Conservation (phyloP, 2,888 invertebrate species). For the Plebejus anna region DNA sequence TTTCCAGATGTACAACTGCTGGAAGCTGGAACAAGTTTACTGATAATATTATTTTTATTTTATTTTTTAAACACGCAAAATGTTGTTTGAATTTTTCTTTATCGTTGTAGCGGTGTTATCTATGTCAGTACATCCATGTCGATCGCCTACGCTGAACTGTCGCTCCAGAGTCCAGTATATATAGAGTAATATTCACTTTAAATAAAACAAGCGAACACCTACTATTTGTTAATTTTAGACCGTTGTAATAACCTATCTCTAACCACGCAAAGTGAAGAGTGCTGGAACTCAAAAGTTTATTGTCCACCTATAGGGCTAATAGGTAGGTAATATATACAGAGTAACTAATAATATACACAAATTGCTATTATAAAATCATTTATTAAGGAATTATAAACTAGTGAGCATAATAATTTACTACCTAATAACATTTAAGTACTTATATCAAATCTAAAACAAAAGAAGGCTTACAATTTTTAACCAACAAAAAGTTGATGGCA, state of each 20-base stretch:
- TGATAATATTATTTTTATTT: not conserved
- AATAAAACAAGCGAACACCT: constrained; percentile 19
- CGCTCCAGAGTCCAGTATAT: constrained; percentile 13
- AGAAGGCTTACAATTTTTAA: not conserved
- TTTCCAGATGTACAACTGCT: not conserved
- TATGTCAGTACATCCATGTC: constrained; percentile 2
- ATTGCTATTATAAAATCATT: not conserved
- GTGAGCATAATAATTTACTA: constrained; percentile 23
- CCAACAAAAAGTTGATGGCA: not conserved
- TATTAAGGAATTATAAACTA: constrained; percentile 7
- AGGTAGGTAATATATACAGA: too few relatives aligned
- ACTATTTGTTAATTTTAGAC: constrained; percentile 15
- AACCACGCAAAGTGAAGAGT: not conserved
- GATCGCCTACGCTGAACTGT: constrained; percentile 22
- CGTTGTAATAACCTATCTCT: not conserved
- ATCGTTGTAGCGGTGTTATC: not conserved
- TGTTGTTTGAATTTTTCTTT: not conserved
- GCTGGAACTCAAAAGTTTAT: not conserved
- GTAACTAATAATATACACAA: too few relatives aligned
- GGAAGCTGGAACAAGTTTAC: not conserved
- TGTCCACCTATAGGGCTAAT: not conserved
- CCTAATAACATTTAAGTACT: not conserved
- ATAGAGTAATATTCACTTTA: constrained; percentile 13
- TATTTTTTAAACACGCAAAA: not conserved
- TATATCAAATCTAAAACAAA: not conserved